Evolutionary conservation across 2,888 invertebrate species (phyloP), one percentile per base, ranked within the genome.

Genomic region (Ptychoptera albimana): DNA sequence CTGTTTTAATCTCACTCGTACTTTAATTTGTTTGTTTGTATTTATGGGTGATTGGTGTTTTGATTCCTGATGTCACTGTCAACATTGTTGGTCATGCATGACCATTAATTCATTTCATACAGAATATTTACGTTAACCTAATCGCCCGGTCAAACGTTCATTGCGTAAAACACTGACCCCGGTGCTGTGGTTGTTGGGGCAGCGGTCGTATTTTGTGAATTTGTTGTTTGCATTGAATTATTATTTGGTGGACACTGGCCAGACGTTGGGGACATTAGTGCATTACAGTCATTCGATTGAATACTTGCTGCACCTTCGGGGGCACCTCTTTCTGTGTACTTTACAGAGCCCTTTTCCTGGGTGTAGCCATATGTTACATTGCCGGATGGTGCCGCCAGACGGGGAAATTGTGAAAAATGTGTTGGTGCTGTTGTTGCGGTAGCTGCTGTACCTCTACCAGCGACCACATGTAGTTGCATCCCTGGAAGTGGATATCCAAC

Each of bases 131-230:
- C 29, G 13, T 37, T 38, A 23, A 40, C 34, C 72, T 73, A 73
- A 67, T 74, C 72, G 59, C 74, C 71, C 58, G 72, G 75, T 84
- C 81, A 86, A 67, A 86, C 85, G 59, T 86, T 86, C 86, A 86
- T 85, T 38, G 85, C 83, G 59, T 86, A 86, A 60, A 82, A 85
- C 32, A 85, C 70, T 35, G 80, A 77, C 51, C 63, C 61, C 49
- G 60, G 58, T 35, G 43, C 42, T 15, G 46, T 42, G 35, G 46
- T 42, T 39, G 42, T 36, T 42, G 39, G 39, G 41, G 67, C 67
- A 41, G 50, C 49, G 31, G 51, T 50, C 54, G 50, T 64, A 55
- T 55, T 61, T 60, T 54, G 46, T 38, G 40, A 23, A 23, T 23
- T 23, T 23, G 23, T 5, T 23, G 23, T 23, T 23, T 23, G 23